Evolutionary conservation across 2,113 vertebrate genomes (phyloP), one percentile per base, ranked within the genome.

Genomic region (Myotis yumanensis): DNA sequence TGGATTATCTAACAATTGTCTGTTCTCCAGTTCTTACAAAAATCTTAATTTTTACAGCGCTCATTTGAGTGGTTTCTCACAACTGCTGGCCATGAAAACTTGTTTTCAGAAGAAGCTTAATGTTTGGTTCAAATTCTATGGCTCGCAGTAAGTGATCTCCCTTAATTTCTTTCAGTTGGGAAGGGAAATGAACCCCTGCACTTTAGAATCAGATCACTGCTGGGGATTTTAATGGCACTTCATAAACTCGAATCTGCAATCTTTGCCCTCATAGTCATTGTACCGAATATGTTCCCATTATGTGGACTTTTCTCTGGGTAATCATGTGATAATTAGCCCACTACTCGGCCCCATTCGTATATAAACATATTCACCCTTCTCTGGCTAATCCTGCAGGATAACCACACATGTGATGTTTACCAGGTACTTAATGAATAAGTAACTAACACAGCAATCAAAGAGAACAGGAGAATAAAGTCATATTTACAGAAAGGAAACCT

Each of bases 221-320:
- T 93, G 90, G 84, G 71, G 66, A 62, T 84, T 94, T 97, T 96
- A 97, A 95, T 79, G 69, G 73, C 37, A 82, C 90, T 95, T 86
- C 82, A 86, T 82, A 85, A 96, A 71, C 81, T 90, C 48, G 37
- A 59, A 16, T 54, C 91, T 72, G 28, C n/a, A 83, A 81, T 88
- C 32, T n/a, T 81, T 43, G 54, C 14, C 52, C 17, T 66, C 59
- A 6, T 32, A 48, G 85, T 68, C 43, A 20, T 7, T 75, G 32
- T 15, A 75, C 51, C 32, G 18, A 91, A 54, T 32, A 14, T 32
- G n/a, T 64, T 88, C 51, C 81, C 40, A 77, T 62, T 73, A 66
- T 22, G 25, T 69, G 77, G 76, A 84, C 32, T 76, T 66, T 82
- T 89, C 80, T 54, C 72, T 85, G 84, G 72, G 20, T 64, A 91